phyloP scores from a whole-genome alignment of 2,888 invertebrate genomes.

The Erpobdella octoculata region DNA sequence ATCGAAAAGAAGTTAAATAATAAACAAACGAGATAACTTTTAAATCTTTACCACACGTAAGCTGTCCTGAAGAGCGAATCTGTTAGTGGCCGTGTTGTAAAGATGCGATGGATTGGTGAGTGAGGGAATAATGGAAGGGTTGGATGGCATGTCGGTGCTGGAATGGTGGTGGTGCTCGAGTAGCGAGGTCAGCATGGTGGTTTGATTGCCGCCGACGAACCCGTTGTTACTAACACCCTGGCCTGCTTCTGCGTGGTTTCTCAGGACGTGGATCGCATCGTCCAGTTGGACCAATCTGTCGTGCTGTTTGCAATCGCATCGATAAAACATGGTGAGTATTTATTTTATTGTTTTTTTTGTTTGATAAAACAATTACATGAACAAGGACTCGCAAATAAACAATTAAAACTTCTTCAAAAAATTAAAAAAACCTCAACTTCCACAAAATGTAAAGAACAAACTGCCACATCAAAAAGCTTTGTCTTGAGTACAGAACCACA shows the following conservation, averaged over 20 bases:
- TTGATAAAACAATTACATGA: no score
- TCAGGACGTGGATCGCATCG: constrained; percentile 32
- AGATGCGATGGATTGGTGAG: neutral
- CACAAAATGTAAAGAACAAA: no score
- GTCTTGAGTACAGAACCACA: no score
- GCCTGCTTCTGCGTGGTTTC: constrained; percentile 30
- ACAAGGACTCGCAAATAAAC: no score
- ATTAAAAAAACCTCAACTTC: no score
- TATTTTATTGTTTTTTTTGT: no score
- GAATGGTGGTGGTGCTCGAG: constrained; percentile 14
- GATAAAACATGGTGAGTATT: no score
- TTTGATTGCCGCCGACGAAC: neutral
- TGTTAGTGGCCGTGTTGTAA: constrained; percentile 12
- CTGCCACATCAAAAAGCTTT: no score
- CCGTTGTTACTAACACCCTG: neutral
- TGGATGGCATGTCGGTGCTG: neutral
- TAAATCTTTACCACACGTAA: neutral
- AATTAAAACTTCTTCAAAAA: no score
- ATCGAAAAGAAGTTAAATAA: neutral
- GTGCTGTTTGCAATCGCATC: neutral
- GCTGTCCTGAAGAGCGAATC: neutral
- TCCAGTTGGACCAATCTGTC: constrained; percentile 27
- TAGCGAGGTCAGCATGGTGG: constrained; percentile 25
- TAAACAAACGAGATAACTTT: neutral
- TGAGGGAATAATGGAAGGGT: neutral